Evolutionary conservation across 1,140 invertebrate genomes (phyloP).

Genomic region (Zaprionus tsacasi): DNA sequence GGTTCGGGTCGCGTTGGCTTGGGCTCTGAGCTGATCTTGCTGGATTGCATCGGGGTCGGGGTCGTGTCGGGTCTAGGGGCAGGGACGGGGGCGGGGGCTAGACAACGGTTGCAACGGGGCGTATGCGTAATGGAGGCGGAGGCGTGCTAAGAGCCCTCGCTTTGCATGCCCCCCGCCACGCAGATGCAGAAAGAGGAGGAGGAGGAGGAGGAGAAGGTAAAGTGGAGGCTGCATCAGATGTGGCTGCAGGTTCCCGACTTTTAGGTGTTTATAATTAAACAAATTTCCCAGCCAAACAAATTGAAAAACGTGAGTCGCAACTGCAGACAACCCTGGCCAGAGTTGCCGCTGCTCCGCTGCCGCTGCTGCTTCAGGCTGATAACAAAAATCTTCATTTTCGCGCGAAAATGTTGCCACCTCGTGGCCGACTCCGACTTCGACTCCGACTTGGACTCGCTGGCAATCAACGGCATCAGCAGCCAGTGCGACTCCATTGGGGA

Average conservation of each 20-base stretch:
- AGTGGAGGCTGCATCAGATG: conserved; percentile 7
- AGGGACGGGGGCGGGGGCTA: neutral
- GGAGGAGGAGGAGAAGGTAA: neutral
- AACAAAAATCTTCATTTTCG: conserved; percentile 81
- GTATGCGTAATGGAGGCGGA: conserved; percentile 29
- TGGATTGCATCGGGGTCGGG: neutral
- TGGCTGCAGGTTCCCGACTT: conserved; percentile 10
- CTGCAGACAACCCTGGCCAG: conserved; percentile 27
- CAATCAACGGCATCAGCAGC: conserved; percentile 77
- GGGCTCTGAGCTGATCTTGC: neutral
- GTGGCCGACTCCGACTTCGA: conserved; percentile 32
- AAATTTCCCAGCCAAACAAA: conserved; percentile 70
- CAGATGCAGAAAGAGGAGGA: neutral
- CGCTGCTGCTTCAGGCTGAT: conserved; percentile 43
- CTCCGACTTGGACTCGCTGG: conserved; percentile 22
- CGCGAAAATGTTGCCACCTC: conserved; percentile 81
- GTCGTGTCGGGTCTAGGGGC: neutral
- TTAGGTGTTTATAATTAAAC: conserved; percentile 69
- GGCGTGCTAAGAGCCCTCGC: conserved; percentile 34
- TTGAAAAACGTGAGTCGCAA: conserved; percentile 75
- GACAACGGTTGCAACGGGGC: conserved; percentile 22
- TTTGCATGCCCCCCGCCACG: conserved; percentile 19
- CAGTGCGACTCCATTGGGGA: conserved; percentile 32
- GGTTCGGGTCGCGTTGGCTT: too few relatives aligned
- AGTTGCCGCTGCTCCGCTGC: conserved; percentile 18